A percentile compares a stretch with the other conserved stretches of the same genome.
Conservation (phyloP, 2,797 vertebrate genomes). For the Notolabrus celidotus region DNA sequence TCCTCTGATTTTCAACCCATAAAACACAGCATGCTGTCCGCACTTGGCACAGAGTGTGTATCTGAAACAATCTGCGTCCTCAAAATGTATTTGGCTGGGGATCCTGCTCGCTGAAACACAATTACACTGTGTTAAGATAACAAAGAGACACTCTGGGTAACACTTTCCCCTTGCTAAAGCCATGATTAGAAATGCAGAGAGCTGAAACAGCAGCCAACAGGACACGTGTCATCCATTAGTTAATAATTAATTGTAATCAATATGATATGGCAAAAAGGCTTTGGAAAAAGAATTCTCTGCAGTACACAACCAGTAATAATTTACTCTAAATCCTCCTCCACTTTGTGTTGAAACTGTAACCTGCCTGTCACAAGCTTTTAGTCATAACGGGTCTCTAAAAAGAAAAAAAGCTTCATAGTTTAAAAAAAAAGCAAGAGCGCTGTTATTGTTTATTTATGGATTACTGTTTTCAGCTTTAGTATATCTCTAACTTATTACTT, state of each 20-base stretch:
- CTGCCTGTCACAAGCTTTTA: constrained; percentile 49
- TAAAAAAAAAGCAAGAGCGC: constrained; percentile 36
- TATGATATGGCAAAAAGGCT: constrained; percentile 21
- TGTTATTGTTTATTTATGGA: constrained; percentile 70
- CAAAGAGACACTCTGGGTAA: constrained; percentile 65
- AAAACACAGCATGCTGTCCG: constrained; percentile 64
- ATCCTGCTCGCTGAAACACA: constrained; percentile 58
- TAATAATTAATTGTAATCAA: constrained; percentile 17
- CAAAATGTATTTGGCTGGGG: constrained; percentile 60
- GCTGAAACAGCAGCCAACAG: constrained; percentile 18
- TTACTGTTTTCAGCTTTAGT: constrained; percentile 54
- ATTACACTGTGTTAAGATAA: constrained; percentile 67
- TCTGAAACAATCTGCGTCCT: constrained; percentile 70
- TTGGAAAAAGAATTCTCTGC: constrained; percentile 5
- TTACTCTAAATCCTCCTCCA: constrained; percentile 33
- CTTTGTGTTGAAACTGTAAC: constrained; percentile 25
- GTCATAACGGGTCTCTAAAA: constrained; percentile 36
- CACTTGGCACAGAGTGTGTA: constrained; percentile 55
- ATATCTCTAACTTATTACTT: constrained; percentile 72
- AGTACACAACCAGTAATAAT: constrained; percentile 34
- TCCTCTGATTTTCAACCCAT: constrained; percentile 60
- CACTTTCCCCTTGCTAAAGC: constrained; percentile 57
- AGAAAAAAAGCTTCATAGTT: constrained; percentile 25
- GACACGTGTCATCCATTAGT: constrained; percentile 15
- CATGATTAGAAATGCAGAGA: constrained; percentile 40